Conservation (phyloP, 2,113 vertebrate genomes). For the Charina bottae region DNA sequence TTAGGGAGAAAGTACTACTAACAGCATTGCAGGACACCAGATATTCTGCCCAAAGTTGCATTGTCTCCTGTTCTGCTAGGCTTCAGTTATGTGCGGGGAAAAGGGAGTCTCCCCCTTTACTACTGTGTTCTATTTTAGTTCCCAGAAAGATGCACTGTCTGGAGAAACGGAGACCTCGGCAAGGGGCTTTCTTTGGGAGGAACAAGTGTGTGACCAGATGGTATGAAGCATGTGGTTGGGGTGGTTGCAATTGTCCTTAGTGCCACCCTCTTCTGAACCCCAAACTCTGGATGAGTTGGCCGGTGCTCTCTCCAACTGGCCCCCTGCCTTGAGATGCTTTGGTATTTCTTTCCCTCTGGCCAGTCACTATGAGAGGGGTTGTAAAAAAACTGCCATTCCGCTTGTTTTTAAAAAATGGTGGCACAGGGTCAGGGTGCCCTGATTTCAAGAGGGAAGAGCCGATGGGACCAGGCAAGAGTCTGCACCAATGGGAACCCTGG, state of each 20-base stretch:
- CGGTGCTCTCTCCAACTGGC: background rate
- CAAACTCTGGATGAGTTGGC: background rate
- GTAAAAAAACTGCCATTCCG: background rate
- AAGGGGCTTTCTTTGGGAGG: slow-evolving; percentile 1
- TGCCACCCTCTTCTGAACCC: background rate
- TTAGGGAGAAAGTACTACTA: background rate
- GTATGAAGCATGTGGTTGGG: slow-evolving; percentile 10
- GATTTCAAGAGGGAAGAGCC: background rate
- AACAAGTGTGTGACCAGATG: slow-evolving; percentile 10
- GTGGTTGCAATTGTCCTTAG: background rate
- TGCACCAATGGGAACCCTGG: background rate
- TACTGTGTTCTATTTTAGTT: slow-evolving; percentile 13
- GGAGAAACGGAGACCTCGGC: background rate
- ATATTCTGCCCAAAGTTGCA: background rate
- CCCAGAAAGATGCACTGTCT: background rate
- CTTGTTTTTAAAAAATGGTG: background rate
- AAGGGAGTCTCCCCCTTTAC: background rate
- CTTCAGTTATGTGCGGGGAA: background rate
- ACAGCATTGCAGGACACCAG: background rate
- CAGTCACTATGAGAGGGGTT: background rate
- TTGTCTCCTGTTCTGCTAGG: background rate
- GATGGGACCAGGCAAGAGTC: background rate
- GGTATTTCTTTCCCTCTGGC: background rate
- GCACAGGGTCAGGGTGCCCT: background rate
- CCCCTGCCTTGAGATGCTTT: background rate